phyloP scores from a whole-genome alignment of 2,888 invertebrate species.

The Heliothis peltigera region DNA sequence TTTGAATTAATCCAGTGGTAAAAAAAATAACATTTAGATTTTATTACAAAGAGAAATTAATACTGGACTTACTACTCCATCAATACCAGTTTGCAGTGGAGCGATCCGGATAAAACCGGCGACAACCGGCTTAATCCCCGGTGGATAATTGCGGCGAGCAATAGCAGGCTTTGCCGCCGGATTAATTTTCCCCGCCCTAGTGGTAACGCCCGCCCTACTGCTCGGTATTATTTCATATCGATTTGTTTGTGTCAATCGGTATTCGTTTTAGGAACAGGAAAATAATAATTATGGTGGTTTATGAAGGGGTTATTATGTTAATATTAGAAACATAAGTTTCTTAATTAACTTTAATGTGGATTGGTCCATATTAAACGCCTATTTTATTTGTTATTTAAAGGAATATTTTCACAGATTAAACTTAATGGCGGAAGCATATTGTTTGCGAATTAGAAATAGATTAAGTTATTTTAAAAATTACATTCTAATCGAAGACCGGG shows the following conservation, averaged over 20 bases:
- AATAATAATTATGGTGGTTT: background rate
- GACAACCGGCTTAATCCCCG: constrained; percentile 70
- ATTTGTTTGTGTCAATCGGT: constrained; percentile 41
- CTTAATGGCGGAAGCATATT: too few species aligned
- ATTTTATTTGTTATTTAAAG: too few species aligned
- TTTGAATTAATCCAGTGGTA: background rate
- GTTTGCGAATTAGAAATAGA: too few species aligned
- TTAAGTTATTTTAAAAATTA: too few species aligned
- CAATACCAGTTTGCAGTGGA: constrained; percentile 57
- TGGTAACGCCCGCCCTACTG: constrained; percentile 63
- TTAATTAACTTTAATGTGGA: background rate
- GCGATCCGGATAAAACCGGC: constrained; percentile 50
- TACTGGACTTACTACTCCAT: constrained; percentile 20
- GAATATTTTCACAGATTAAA: too few species aligned
- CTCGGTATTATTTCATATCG: constrained; percentile 51
- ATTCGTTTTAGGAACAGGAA: constrained; percentile 25
- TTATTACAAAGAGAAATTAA: constrained; percentile 11
- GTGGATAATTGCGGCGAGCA: constrained; percentile 78
- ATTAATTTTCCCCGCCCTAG: constrained; percentile 77
- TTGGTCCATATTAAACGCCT: too few species aligned
- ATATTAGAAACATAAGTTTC: background rate
- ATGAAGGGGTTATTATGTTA: background rate
- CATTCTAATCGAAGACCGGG: too few species aligned
- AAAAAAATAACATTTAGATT: constrained; percentile 6
- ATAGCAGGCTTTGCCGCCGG: constrained; percentile 75